Base-by-base conservation (phyloP, 2,888 invertebrate genomes). In the Hofmannophila pseudospretella region DNA sequence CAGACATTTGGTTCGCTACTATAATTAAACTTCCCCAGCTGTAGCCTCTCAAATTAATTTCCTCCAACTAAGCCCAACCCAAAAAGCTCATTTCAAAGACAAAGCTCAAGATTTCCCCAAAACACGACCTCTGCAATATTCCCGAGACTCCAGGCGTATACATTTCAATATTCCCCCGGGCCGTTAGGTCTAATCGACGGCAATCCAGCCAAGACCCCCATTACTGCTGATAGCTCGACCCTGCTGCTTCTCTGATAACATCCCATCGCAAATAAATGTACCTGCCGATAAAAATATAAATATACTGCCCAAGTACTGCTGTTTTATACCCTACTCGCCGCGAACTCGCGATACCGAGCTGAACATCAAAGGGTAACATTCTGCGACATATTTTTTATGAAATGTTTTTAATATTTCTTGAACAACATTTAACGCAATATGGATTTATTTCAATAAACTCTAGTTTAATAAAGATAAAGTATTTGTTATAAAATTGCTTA, bases 141-240 rank as follows among this genome's bases (percentile, higher is more conserved):
- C 13, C 14, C 10, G 34, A 16, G 29, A 30, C 29, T 25, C 38
- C n/a, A n/a, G n/a, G n/a, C n/a, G n/a, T 40, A 52, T 53, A 62
- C 66, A 68, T 73, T 69, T 77, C 70, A 72, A 78, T 75, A 74
- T 67, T 60, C 68, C 65, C 59, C 47, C 51, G 54, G 58, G 68
- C 64, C 61, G 75, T 78, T 77, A 74, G 57, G 59, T 57, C 65
- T 81, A 80, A 81, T 80, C 77, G 77, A 59, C 58, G 66, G 67
- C 69, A 68, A 71, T 76, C 69, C 68, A 64, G 61, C 58, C 62
- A 59, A 63, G 73, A 71, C 72, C 77, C 53, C 78, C 69, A 79
- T 81, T 81, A 79, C 70, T 51, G 59, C 53, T 72, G 76, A 79
- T 78, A 67, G 71, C 62, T 56, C 43, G 64, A 65, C 69, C 70